phyloP scores from a whole-genome alignment of 2,888 invertebrate species.

The Perizoma affinitatum region DNA sequence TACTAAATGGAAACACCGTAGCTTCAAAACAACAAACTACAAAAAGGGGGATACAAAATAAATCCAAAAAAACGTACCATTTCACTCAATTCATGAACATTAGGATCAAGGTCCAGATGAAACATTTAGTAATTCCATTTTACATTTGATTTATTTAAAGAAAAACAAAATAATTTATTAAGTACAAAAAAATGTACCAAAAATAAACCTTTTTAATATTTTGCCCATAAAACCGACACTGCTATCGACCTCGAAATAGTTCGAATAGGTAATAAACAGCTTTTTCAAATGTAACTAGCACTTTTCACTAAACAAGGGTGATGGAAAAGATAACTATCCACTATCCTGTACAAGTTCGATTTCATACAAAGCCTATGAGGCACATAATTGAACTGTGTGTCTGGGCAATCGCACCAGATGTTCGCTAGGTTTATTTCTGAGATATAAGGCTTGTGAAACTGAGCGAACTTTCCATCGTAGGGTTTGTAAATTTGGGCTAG shows the following conservation, averaged over 20 bases:
- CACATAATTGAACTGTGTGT: slow-evolving; percentile 62
- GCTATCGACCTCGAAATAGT: no score
- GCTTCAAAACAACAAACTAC: slow-evolving; percentile 27
- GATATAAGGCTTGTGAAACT: slow-evolving; percentile 13
- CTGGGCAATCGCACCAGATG: slow-evolving; percentile 70
- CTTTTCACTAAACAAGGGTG: slow-evolving; percentile 69
- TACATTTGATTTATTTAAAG: slow-evolving; percentile 15
- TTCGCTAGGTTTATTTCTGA: slow-evolving; percentile 53
- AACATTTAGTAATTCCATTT: slow-evolving; percentile 76
- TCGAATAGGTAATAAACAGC: no score
- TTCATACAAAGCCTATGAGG: slow-evolving; percentile 69
- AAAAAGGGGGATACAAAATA: slow-evolving; percentile 50
- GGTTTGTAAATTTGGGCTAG: background rate
- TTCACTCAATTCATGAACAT: slow-evolving; percentile 1
- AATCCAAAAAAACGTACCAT: slow-evolving; percentile 52
- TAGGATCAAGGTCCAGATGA: slow-evolving; percentile 28
- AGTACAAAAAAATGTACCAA: no score
- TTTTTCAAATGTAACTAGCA: slow-evolving; percentile 66
- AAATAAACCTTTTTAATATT: no score
- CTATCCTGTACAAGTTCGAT: slow-evolving; percentile 59
- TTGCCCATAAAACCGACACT: no score
- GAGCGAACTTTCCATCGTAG: no score
- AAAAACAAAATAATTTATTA: no score
- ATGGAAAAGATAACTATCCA: slow-evolving; percentile 66
- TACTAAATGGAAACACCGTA: slow-evolving; percentile 51